Percentiles rank a stretch among this genome's conserved stretches.
phyloP scores from a whole-genome alignment of 2,113 vertebrate genomes.

The Nyctereutes procyonoides region DNA sequence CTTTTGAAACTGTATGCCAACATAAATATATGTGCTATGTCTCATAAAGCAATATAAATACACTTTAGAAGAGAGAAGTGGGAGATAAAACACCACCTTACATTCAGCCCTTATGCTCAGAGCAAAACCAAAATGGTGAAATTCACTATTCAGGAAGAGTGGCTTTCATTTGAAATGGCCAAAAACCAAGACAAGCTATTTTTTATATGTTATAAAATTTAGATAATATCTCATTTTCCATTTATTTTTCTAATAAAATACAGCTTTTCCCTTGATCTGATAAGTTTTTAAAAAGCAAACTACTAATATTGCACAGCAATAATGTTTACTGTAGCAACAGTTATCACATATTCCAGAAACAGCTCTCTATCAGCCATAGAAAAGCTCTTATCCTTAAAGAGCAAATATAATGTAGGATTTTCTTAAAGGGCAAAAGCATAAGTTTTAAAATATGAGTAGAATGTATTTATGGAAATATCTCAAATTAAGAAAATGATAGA shows the following conservation, averaged over 20 bases:
- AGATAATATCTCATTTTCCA: neutral
- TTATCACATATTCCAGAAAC: neutral
- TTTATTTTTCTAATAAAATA: conserved; percentile 21
- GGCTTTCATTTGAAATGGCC: neutral
- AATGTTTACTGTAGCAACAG: neutral
- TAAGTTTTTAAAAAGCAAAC: neutral
- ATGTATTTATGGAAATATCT: neutral
- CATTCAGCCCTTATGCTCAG: neutral
- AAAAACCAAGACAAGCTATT: neutral
- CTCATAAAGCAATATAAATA: conserved; percentile 9
- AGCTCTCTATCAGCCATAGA: neutral
- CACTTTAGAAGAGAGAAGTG: neutral
- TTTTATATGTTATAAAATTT: neutral
- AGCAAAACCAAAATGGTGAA: neutral
- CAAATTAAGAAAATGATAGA: neutral
- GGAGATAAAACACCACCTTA: neutral
- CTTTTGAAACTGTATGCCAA: neutral
- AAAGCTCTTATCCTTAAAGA: neutral
- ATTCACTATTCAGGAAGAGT: neutral
- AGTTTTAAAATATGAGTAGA: neutral
- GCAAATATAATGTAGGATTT: neutral
- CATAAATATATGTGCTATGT: neutral
- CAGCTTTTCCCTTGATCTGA: neutral
- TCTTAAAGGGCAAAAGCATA: neutral
- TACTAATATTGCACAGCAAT: neutral